Base-by-base conservation (phyloP, 37 sponge, comb jelly and placozoan species). In the Diacarnus erythraeanus region DNA sequence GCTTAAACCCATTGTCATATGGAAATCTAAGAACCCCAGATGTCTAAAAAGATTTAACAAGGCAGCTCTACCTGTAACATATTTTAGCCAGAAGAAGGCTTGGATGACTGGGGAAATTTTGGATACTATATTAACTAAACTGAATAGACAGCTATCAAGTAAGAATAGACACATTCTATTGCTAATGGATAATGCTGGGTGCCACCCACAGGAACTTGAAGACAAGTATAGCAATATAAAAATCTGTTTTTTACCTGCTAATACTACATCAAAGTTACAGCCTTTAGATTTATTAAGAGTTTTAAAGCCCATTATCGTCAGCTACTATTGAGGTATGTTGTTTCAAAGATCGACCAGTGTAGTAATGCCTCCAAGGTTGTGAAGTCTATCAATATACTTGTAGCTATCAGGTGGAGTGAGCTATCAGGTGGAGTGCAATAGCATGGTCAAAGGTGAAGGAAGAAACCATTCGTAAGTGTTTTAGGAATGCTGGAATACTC, bases 221-320 rank as follows among this genome's bases (percentile, higher is more conserved):
- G 5, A n/a, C 38, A 84, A 74, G 71, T 90, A 56, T 77, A 80
- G 77, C 54, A 90, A 90, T 64, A 85, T 86, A 33, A 90, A 82
- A 43, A 54, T 89, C 33, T 71, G 39, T 63, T 90, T 71, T 60
- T 66, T 90, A 40, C 91, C 82, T 43, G 60, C 91, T 20, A 81
- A 90, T 63, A 90, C 83, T 35, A 90, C 91, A 6, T 85, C 91
- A 39, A 34, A 42, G 77, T 33, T 90, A 8, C 91, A 90, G 71
- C 83, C 78, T 35, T 83, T 90, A 3, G 90, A 90, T 71, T 88
- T 57, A 88, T 77, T 40, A 76, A 75, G 60, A 81, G 74, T 64
- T 77, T 59, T 27, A 87, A 87, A 57, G 81, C 81, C 2, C 63
- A 82, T 67, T 88, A 76, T 43, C 59, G 79, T 23, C 38, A 74